Conservation (phyloP, 2,113 vertebrate species). For the Stigmatopora nigra region DNA sequence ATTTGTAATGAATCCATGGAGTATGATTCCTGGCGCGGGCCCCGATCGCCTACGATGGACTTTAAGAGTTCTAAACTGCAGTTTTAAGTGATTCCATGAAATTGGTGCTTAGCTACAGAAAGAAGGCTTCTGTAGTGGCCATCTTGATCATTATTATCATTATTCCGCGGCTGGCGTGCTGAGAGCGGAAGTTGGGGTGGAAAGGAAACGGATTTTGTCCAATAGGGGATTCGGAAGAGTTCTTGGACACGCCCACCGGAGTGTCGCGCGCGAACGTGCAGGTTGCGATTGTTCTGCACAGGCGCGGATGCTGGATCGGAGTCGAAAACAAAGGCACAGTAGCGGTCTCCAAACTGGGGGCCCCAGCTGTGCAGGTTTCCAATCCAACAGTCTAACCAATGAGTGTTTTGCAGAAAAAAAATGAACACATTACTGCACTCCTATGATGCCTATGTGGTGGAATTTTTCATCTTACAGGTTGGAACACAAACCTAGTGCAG, state of each 20-base stretch:
- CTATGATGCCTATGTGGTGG: too few relatives aligned
- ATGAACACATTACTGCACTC: too few relatives aligned
- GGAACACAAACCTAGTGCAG: too few relatives aligned
- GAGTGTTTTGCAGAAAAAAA: too few relatives aligned
- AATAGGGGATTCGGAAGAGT: conserved; percentile 42
- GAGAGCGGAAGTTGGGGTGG: conserved; percentile 54
- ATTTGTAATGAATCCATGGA: conserved; percentile 51
- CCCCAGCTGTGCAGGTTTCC: too few relatives aligned
- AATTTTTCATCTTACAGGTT: not conserved
- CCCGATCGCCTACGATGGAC: conserved; percentile 43
- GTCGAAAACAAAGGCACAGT: not conserved
- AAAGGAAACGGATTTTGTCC: conserved; percentile 36
- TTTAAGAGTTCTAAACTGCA: conserved; percentile 31
- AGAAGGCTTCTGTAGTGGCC: conserved; percentile 62
- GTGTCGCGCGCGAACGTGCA: conserved; percentile 56
- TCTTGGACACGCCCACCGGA: conserved; percentile 49
- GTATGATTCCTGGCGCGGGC: conserved; percentile 18
- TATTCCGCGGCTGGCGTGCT: conserved; percentile 66
- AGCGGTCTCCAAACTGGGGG: too few relatives aligned
- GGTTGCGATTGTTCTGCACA: conserved; percentile 35
- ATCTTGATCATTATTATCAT: conserved; percentile 74
- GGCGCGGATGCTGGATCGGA: conserved; percentile 33
- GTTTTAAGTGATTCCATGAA: conserved; percentile 56
- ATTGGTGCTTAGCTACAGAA: conserved; percentile 53
- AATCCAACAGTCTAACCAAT: too few relatives aligned